Evolutionary conservation across 1,140 invertebrate genomes (phyloP).

Genomic region (Monochamus saltuarius): DNA sequence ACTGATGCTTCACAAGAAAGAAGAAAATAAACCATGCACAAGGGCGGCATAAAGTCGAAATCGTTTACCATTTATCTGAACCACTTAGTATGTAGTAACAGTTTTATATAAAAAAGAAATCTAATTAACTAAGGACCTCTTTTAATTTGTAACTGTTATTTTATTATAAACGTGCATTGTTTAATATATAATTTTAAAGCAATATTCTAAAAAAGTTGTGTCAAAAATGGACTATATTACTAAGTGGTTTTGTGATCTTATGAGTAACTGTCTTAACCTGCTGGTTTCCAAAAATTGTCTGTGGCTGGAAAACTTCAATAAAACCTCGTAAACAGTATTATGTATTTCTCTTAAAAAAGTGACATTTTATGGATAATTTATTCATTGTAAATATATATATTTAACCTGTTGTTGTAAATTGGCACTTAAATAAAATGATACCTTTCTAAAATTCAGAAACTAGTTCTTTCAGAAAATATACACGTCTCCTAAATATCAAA

Average conservation of each 20-base stretch:
- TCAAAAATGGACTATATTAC: neutral
- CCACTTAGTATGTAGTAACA: too few relatives aligned
- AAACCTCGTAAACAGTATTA: neutral
- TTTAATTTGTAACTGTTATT: neutral
- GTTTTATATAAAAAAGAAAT: neutral
- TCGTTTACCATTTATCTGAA: too few relatives aligned
- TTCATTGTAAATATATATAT: conserved; percentile 15
- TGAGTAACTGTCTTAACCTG: neutral
- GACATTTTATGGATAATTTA: conserved; percentile 3
- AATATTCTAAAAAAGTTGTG: neutral
- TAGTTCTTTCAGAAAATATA: neutral
- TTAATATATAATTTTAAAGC: neutral
- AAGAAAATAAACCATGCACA: neutral
- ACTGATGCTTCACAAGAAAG: neutral
- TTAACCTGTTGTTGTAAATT: conserved; percentile 10
- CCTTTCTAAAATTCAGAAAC: neutral
- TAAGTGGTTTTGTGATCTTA: neutral
- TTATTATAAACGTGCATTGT: neutral
- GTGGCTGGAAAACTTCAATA: conserved; percentile 12
- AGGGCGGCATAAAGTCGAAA: neutral
- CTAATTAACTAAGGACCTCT: neutral
- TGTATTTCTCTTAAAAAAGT: conserved; percentile 1
- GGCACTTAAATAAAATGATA: conserved; percentile 9
- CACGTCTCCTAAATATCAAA: neutral
- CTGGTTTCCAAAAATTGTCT: neutral